phyloP scores from a whole-genome alignment of 2,888 invertebrate species.

The Imbricaverruca yamaguchii region DNA sequence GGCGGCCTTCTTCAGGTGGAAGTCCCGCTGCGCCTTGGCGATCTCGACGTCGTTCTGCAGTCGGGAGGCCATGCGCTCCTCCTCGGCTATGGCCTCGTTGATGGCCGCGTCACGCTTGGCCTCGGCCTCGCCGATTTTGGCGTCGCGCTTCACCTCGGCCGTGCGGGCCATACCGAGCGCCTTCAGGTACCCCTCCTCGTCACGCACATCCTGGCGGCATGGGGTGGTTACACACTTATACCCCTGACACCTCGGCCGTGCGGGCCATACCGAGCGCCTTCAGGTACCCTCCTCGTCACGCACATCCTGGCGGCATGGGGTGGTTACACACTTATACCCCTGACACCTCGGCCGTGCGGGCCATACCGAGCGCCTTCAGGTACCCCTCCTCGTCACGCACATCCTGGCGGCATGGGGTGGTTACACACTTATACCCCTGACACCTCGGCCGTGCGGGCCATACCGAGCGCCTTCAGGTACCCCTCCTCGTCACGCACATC shows the following conservation, averaged over 20 bases:
- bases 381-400: too few species aligned
- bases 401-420: too few species aligned
- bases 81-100: constrained; percentile 92
- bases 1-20: constrained; percentile 91
- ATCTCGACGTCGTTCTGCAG: constrained; percentile 95
- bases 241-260: too few species aligned
- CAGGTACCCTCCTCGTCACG: too few species aligned
- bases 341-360: too few species aligned
- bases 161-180: constrained; percentile 91
- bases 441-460: constrained; percentile 90
- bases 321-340: too few species aligned
- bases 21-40: constrained; percentile 92
- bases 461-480: constrained; percentile 86
- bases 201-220: constrained; percentile 60
- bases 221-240: too few species aligned
- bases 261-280: too few species aligned
- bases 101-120: constrained; percentile 86
- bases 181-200: constrained; percentile 92
- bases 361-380: too few species aligned
- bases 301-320: too few species aligned
- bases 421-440: too few species aligned
- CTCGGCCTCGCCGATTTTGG: constrained; percentile 94
- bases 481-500: constrained; percentile 94
- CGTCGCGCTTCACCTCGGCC: constrained; percentile 90
- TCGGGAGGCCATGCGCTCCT: constrained; percentile 88